Evolutionary conservation across 1,140 invertebrate species (phyloP).

Genomic region (Lucilia cuprina): DNA sequence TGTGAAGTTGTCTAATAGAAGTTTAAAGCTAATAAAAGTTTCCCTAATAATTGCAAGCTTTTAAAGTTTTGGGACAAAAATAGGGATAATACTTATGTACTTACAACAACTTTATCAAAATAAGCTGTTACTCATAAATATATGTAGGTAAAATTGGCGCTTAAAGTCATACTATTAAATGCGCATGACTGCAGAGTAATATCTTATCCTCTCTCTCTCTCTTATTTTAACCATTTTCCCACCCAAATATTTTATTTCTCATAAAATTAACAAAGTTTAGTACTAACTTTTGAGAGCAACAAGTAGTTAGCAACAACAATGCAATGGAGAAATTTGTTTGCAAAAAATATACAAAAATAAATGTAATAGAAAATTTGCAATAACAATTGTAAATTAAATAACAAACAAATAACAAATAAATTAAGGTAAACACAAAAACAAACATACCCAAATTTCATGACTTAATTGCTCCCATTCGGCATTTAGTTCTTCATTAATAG

Average conservation of each 20-base stretch:
- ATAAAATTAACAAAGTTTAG: neutral
- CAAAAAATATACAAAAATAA: neutral
- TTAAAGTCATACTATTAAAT: too few species aligned
- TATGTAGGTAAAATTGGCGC: too few species aligned
- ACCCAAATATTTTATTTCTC: too few species aligned
- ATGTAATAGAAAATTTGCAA: neutral
- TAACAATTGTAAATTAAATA: neutral
- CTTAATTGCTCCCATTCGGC: conserved; percentile 39
- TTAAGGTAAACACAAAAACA: neutral
- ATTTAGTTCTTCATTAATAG: conserved; percentile 36
- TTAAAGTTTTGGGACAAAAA: too few species aligned
- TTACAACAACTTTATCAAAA: too few species aligned
- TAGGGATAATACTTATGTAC: neutral
- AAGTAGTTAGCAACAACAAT: neutral
- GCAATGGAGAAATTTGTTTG: neutral
- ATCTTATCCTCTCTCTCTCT: too few species aligned
- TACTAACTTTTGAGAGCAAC: neutral
- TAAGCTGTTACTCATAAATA: too few species aligned
- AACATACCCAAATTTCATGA: conserved; percentile 40
- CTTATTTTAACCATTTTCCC: too few species aligned
- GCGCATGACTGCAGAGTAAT: too few species aligned
- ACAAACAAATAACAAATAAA: neutral
- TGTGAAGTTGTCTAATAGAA: neutral
- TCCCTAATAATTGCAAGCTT: neutral
- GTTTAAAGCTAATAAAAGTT: neutral